Percentiles rank a stretch among this genome's conserved stretches.
Conservation (phyloP, 1,140 invertebrate species). For the Glossosoma conforme region DNA sequence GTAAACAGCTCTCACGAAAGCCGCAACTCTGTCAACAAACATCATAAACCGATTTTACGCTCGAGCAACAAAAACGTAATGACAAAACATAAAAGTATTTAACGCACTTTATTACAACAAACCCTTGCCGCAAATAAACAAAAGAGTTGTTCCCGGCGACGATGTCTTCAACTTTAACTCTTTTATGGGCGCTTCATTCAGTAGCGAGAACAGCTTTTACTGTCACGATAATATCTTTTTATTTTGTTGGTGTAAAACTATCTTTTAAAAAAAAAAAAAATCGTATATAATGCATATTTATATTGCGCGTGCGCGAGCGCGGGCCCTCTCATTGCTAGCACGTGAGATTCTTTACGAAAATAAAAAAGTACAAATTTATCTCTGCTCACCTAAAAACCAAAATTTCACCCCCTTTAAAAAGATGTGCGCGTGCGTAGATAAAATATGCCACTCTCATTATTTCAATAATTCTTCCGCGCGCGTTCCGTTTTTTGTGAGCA, state of each 20-base stretch:
- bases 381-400: slow-evolving; percentile 11
- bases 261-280: slow-evolving; percentile 3
- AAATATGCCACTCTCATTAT: slow-evolving; percentile 29
- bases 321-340: slow-evolving; percentile 3
- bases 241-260: no score
- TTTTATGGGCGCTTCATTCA: not conserved
- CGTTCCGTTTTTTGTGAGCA: slow-evolving; percentile 18
- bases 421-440: slow-evolving; percentile 28
- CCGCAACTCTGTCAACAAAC: no score
- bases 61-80: no score
- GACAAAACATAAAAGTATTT: no score
- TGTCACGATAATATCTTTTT: no score
- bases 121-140: no score
- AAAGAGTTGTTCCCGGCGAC: no score
- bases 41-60: no score
- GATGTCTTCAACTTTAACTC: no score
- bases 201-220: not conserved
- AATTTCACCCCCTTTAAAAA: slow-evolving; percentile 22
- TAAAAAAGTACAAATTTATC: slow-evolving; percentile 22
- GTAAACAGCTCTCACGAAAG: no score
- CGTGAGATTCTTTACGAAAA: slow-evolving; percentile 11
- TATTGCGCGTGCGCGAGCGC: slow-evolving; percentile 10
- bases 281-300: slow-evolving; percentile 5
- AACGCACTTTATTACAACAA: no score
- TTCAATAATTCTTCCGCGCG: slow-evolving; percentile 25